phyloP scores from a whole-genome alignment of 2,888 invertebrate species.

The Hydroisotoma schaefferi region DNA sequence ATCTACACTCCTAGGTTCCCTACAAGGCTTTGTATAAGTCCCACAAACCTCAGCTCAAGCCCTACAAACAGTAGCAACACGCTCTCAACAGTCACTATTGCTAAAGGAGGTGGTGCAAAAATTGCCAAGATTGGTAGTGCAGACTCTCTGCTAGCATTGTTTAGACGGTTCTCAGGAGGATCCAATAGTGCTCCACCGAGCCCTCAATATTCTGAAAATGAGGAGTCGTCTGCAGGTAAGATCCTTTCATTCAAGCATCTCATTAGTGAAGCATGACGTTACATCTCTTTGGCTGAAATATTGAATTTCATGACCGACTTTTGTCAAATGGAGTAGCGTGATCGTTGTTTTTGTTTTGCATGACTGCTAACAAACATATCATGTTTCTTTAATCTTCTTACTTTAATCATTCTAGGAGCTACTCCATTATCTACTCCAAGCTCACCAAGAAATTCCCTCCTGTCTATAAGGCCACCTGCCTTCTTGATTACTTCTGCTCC shows the following conservation, averaged over 20 bases:
- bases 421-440: constrained; percentile 58
- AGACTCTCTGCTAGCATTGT: constrained; percentile 75
- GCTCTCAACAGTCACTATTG: constrained; percentile 7
- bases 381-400: too few relatives aligned
- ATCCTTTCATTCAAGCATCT: too few relatives aligned
- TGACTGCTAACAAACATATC: too few relatives aligned
- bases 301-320: too few relatives aligned
- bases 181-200: constrained; percentile 71
- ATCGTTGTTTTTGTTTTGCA: too few relatives aligned
- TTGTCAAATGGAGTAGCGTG: too few relatives aligned
- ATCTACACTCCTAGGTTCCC: constrained; percentile 51
- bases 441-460: constrained; percentile 64
- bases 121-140: constrained; percentile 68
- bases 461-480: constrained; percentile 49
- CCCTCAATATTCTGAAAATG: constrained; percentile 70
- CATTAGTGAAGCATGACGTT: too few relatives aligned
- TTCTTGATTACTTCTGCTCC: constrained; percentile 37
- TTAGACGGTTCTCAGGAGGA: constrained; percentile 51
- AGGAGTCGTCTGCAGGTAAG: constrained; percentile 62
- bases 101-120: constrained; percentile 2
- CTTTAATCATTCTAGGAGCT: constrained; percentile 35
- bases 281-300: too few relatives aligned
- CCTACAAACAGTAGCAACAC: background rate
- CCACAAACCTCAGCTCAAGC: constrained; percentile 30
- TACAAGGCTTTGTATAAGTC: constrained; percentile 53